Conservation (phyloP, 2,113 vertebrate genomes). For the Eidolon helvum region DNA sequence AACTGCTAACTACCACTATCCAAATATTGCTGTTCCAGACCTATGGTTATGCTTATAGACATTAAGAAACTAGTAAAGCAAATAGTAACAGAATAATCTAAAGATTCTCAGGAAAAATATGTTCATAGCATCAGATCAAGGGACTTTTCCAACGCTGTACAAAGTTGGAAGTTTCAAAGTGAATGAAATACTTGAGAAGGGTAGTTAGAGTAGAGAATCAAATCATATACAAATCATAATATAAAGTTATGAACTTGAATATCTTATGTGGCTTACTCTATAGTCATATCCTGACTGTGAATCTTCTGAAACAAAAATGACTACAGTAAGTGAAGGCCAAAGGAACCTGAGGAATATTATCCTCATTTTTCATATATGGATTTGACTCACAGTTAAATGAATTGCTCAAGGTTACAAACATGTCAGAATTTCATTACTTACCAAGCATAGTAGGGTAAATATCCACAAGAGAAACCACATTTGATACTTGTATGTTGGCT, state of each 20-base stretch:
- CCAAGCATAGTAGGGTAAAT: conserved; percentile 95
- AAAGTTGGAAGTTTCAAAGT: conserved; percentile 2
- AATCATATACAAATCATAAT: not conserved
- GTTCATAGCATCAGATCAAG: not conserved
- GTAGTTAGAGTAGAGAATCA: not conserved
- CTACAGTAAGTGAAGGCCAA: not conserved
- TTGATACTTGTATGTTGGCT: conserved; percentile 81
- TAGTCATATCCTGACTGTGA: not conserved
- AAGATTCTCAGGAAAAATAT: not conserved
- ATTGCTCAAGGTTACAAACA: not conserved
- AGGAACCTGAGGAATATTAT: not conserved
- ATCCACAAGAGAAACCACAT: conserved; percentile 95
- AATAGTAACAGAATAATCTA: not conserved
- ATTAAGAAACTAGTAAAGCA: not conserved
- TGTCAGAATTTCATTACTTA: conserved; percentile 78
- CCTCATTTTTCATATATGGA: not conserved
- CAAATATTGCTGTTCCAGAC: not conserved
- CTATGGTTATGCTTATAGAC: not conserved
- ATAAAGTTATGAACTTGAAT: not conserved
- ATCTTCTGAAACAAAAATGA: conserved; percentile 30
- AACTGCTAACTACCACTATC: not conserved
- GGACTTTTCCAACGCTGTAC: not conserved
- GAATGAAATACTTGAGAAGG: not conserved
- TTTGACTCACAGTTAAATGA: not conserved
- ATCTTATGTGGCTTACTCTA: not conserved